A percentile compares a stretch with the other conserved stretches of the same genome.
Evolutionary conservation across 2,797 vertebrate species (phyloP).

Genomic region (Acanthornis magna): DNA sequence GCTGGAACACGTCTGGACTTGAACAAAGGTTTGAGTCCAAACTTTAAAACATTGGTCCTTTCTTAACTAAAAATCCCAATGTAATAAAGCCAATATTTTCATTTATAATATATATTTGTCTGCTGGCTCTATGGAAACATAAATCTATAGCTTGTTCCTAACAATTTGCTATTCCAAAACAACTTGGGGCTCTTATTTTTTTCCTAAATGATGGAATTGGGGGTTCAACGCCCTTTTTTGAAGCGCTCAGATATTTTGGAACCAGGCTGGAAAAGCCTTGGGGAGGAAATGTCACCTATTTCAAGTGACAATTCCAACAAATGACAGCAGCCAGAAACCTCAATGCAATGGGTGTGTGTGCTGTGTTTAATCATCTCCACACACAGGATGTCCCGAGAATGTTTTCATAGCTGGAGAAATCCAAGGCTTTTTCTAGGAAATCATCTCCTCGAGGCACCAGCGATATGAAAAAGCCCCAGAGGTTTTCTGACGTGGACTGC

Average conservation of each 20-base stretch:
- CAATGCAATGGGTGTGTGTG: neutral
- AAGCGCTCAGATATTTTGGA: neutral
- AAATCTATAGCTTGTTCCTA: neutral
- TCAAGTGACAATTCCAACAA: neutral
- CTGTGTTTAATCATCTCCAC: slow-evolving; percentile 13
- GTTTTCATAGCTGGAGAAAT: slow-evolving; percentile 53
- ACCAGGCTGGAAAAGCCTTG: neutral
- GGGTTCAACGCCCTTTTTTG: neutral
- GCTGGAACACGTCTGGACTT: neutral
- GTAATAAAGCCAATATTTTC: neutral
- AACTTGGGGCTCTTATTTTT: neutral
- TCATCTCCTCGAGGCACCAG: slow-evolving; percentile 40
- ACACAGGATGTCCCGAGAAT: slow-evolving; percentile 8
- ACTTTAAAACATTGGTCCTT: neutral
- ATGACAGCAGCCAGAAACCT: neutral
- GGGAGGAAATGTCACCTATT: neutral
- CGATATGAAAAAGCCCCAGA: neutral
- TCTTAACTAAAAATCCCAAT: neutral
- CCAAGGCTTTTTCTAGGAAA: slow-evolving; percentile 51
- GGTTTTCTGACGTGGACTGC: neutral
- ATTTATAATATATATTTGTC: neutral
- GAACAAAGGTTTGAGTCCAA: neutral
- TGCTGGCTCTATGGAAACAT: neutral
- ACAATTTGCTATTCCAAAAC: neutral
- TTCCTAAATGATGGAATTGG: neutral